Evolutionary conservation across 2,113 vertebrate species (phyloP).

Genomic region (Nycticebus coucang): DNA sequence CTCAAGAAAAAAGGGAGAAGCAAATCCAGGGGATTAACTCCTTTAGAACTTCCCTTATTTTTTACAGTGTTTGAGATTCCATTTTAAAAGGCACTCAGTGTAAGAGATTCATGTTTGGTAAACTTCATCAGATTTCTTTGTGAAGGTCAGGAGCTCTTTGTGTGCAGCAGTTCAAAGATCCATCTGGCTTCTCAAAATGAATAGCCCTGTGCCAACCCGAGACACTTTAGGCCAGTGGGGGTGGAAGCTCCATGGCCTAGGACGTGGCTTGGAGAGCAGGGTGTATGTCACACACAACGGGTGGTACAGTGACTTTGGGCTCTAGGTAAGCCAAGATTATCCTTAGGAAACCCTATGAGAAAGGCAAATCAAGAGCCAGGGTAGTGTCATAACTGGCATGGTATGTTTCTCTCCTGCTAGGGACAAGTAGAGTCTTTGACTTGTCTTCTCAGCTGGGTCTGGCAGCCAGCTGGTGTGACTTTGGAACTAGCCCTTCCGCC

Average conservation of each 20-base stretch:
- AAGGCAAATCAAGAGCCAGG: background rate
- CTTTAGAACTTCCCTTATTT: background rate
- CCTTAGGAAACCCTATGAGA: background rate
- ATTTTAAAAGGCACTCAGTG: background rate
- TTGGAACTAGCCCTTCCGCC: background rate
- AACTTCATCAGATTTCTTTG: background rate
- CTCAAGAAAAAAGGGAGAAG: background rate
- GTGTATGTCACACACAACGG: background rate
- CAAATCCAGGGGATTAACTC: background rate
- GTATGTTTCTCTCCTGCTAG: background rate
- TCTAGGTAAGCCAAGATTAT: background rate
- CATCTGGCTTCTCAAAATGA: background rate
- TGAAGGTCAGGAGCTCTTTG: background rate
- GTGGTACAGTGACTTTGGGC: background rate
- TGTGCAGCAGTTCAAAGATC: background rate
- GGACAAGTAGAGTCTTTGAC: background rate
- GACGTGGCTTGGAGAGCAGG: background rate
- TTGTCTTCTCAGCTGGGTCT: background rate
- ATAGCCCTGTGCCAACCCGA: fast-evolving
- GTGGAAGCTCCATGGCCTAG: fast-evolving
- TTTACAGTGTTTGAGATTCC: background rate
- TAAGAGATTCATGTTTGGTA: background rate
- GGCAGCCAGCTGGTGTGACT: background rate
- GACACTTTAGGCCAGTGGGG: fast-evolving
- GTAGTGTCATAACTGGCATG: background rate